These are phyloP conservation scores for Pristionchus pacificus DNA, from an alignment of 1,140 invertebrate genomes.

Conservation along the genomic window DNA sequence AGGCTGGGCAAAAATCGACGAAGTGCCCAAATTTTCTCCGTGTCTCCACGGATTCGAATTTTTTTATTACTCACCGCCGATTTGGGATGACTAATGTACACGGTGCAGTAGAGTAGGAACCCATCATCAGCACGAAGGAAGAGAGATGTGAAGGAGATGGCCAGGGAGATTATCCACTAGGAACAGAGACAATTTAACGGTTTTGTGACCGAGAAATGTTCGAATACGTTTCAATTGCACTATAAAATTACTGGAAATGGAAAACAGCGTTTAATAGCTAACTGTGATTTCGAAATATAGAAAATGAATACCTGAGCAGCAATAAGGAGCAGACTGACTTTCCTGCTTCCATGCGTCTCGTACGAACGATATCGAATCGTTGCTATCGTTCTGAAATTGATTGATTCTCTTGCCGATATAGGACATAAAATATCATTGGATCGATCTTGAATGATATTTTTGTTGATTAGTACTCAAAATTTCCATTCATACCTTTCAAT, in stretches of 20 bases:
- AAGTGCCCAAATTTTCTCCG: background rate
- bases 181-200: no score
- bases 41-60: no score
- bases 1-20: conserved; percentile 1
- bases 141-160: conserved; percentile 7
- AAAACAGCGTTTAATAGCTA: no score
- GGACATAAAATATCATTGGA: background rate
- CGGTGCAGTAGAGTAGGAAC: conserved; percentile 24
- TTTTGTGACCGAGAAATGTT: no score
- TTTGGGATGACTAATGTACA: conserved; percentile 22
- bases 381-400: conserved; percentile 15
- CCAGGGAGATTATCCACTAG: conserved; percentile 11
- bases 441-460: background rate
- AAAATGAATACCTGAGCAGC: conserved; percentile 9
- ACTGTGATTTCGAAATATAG: background rate
- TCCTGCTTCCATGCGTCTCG: conserved; percentile 5
- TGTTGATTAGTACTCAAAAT: background rate
- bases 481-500: conserved; percentile 7
- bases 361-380: conserved; percentile 25
- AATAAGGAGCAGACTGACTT: conserved; percentile 1
- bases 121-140: conserved; percentile 12
- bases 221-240: background rate
- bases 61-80: conserved; percentile 11
- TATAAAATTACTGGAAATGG: background rate
- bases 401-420: background rate